phyloP scores from a whole-genome alignment of 2,113 vertebrate genomes.

The Hirundichthys speculiger region DNA sequence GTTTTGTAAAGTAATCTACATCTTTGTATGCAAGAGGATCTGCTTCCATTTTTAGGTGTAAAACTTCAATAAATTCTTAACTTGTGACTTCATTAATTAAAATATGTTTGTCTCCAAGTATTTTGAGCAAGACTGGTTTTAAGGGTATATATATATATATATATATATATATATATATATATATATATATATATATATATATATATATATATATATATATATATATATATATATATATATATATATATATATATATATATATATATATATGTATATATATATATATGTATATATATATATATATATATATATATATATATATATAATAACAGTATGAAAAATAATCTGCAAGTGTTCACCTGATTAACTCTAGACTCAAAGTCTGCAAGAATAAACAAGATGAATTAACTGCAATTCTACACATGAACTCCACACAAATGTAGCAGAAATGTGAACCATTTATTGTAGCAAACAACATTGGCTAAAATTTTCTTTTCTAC shows the following conservation, averaged over 20 bases:
- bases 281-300: too few relatives aligned
- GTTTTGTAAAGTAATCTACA: slow-evolving; percentile 6
- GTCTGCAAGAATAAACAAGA: not conserved
- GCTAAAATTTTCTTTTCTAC: slow-evolving; percentile 49
- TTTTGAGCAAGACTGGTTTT: too few relatives aligned
- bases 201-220: too few relatives aligned
- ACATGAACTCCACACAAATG: slow-evolving; percentile 24
- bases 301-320: too few relatives aligned
- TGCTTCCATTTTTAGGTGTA: slow-evolving; percentile 16
- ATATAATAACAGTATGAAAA: too few relatives aligned
- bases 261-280: too few relatives aligned
- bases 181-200: too few relatives aligned
- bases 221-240: too few relatives aligned
- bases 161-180: too few relatives aligned
- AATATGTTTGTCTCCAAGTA: too few relatives aligned
- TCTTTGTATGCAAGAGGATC: not conserved
- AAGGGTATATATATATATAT: too few relatives aligned
- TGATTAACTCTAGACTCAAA: not conserved
- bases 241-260: too few relatives aligned
- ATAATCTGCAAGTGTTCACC: not conserved
- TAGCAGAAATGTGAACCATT: slow-evolving; percentile 72
- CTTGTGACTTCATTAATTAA: not conserved
- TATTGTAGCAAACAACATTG: slow-evolving; percentile 72
- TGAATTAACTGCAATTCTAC: not conserved
- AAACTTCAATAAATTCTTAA: slow-evolving; percentile 44